Evolutionary conservation across 2,113 vertebrate species (phyloP), one percentile per base, ranked within the genome.

Genomic region (Opisthocomus hoazin): DNA sequence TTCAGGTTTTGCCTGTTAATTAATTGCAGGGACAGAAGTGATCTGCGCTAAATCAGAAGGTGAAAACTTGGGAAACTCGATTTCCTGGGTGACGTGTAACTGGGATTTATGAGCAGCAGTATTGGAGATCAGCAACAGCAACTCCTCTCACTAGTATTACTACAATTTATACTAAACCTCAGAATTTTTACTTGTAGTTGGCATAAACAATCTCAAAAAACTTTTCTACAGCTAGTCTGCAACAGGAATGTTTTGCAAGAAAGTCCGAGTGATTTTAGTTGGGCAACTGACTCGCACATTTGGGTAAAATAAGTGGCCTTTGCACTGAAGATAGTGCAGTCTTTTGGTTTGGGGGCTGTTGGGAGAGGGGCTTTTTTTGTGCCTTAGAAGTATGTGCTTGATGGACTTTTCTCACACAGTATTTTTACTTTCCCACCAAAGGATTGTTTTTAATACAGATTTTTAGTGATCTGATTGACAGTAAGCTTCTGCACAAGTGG

Each of bases 261-360:
- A 73, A 74, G 19, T 14, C 12, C 21, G 23, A 9, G 3, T 17
- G 21, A 48, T 58, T 94, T 79, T 43, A 70, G 15, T 2, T 64
- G 48, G 32, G 16, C 23, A 29, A 74, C 9, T 30, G 26, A 50
- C 51, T 34, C 85, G 9, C 4, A 34, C 5, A 3, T 58, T 77
- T 19, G 66, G 58, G 14, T 21, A 80, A 50, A 13, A 0, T 19
- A 56, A 69, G 16, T 43, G 23, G 15, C 61, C 24, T 91, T 69
- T 66, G 3, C 6, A 12, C 26, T 0, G 0, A 73, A 91, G 86
- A 34, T 17, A 58, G 32, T 14, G 15, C 29, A 15, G 2, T 43
- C 4, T 30, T 54, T 68, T 86, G 24, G 6, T 6, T 36, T 70
- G n/a, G 23, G 21, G 3, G 64, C 46, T 78, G 12, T 63, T 46